Conservation (phyloP, 1,140 invertebrate genomes). For the Drosophila kepulauana region DNA sequence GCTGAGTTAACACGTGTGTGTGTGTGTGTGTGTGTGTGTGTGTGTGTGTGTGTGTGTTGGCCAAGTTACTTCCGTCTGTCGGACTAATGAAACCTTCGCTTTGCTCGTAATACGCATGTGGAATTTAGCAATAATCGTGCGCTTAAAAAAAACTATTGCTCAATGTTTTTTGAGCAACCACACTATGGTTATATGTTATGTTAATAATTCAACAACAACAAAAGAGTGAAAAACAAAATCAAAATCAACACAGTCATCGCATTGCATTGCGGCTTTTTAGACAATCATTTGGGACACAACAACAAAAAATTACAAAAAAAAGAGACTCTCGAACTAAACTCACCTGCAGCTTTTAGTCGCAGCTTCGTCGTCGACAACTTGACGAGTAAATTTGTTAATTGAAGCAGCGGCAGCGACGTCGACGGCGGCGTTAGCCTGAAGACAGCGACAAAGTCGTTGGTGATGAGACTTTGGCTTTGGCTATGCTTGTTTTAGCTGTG, state of each 20-base stretch:
- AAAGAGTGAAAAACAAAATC: slow-evolving; percentile 11
- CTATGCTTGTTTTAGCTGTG: slow-evolving; percentile 3
- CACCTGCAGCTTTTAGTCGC: slow-evolving; percentile 61
- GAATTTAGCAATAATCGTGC: slow-evolving; percentile 46
- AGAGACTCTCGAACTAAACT: slow-evolving; percentile 38
- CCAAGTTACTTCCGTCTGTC: slow-evolving; percentile 22
- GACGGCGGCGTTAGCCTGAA: slow-evolving; percentile 39
- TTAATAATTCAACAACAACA: slow-evolving; percentile 43
- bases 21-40: no score
- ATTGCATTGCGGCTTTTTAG: slow-evolving; percentile 53
- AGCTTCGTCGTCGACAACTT: slow-evolving; percentile 14
- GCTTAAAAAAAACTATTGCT: slow-evolving; percentile 37
- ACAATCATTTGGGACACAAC: slow-evolving; percentile 4
- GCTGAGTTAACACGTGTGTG: neutral
- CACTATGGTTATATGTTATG: slow-evolving; percentile 50
- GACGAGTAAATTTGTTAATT: slow-evolving; percentile 55
- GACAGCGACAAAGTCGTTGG: slow-evolving; percentile 47
- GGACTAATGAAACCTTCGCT: slow-evolving; percentile 31
- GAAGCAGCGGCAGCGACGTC: slow-evolving; percentile 39
- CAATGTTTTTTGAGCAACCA: slow-evolving; percentile 22
- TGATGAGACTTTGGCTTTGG: slow-evolving; percentile 33
- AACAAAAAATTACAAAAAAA: no score
- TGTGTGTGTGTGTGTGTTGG: neutral
- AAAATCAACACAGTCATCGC: slow-evolving; percentile 36
- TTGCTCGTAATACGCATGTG: slow-evolving; percentile 18